Percentiles rank a stretch among this genome's conserved stretches.
Evolutionary conservation across 2,113 vertebrate species (phyloP).

Genomic region (Caracal caracal): DNA sequence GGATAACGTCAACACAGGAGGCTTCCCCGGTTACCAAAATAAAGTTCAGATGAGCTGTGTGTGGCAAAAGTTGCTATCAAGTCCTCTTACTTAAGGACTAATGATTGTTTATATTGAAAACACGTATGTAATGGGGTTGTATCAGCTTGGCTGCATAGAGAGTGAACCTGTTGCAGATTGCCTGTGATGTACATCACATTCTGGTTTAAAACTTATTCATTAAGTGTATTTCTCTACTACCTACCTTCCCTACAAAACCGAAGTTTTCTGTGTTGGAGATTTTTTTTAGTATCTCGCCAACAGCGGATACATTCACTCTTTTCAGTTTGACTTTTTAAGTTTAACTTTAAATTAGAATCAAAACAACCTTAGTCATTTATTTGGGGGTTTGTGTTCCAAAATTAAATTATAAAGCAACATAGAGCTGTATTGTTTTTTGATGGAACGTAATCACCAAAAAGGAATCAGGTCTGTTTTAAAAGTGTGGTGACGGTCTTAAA

Average conservation of each 20-base stretch:
- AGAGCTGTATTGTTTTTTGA: background rate
- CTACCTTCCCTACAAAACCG: background rate
- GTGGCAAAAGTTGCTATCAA: background rate
- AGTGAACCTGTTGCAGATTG: background rate
- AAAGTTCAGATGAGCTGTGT: background rate
- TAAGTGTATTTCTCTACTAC: background rate
- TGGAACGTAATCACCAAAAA: background rate
- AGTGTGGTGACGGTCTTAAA: background rate
- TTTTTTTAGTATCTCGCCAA: background rate
- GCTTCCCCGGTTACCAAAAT: too few relatives aligned
- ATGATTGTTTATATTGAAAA: background rate
- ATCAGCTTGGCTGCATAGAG: background rate
- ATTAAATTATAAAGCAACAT: conserved; percentile 9
- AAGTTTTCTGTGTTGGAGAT: background rate
- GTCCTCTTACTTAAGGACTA: background rate
- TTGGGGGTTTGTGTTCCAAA: background rate
- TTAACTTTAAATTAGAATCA: background rate
- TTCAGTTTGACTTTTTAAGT: background rate
- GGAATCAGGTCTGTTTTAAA: background rate
- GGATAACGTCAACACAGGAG: background rate
- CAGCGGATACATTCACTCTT: background rate
- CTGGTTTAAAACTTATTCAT: background rate
- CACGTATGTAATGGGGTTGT: background rate
- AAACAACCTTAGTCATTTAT: background rate
- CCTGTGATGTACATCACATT: background rate